phyloP scores from a whole-genome alignment of 2,113 vertebrate genomes.

The Carettochelys insculpta region DNA sequence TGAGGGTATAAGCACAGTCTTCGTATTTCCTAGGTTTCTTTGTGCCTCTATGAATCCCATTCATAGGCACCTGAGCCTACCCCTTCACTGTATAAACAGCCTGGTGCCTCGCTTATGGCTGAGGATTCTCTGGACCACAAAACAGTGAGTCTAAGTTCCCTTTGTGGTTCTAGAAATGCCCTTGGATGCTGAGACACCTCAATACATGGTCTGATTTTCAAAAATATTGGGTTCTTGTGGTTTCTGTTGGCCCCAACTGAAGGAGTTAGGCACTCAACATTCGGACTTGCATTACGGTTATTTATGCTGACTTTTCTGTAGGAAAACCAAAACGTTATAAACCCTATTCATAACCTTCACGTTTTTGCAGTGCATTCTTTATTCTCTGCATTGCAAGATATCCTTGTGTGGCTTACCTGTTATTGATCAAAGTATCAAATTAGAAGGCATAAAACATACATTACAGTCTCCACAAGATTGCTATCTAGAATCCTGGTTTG shows the following conservation, averaged over 20 bases:
- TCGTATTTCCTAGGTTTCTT: neutral
- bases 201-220: neutral
- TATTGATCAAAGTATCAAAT: neutral
- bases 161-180: neutral
- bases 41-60: neutral
- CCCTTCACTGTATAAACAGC: neutral
- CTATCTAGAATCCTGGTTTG: conserved; percentile 5
- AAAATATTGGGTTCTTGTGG: neutral
- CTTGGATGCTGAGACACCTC: neutral
- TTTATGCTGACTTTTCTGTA: neutral
- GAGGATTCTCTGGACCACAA: neutral
- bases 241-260: neutral
- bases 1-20: neutral
- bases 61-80: neutral
- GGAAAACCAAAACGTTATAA: neutral
- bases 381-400: neutral
- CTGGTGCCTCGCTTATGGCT: neutral
- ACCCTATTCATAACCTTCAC: neutral
- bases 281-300: neutral
- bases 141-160: neutral
- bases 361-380: neutral
- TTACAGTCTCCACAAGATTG: neutral
- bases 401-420: neutral
- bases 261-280: neutral
- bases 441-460: neutral